Percentiles rank a stretch among this genome's conserved stretches.
Conservation (phyloP, 2,888 invertebrate species). For the Hirtodrosophila cameraria region DNA sequence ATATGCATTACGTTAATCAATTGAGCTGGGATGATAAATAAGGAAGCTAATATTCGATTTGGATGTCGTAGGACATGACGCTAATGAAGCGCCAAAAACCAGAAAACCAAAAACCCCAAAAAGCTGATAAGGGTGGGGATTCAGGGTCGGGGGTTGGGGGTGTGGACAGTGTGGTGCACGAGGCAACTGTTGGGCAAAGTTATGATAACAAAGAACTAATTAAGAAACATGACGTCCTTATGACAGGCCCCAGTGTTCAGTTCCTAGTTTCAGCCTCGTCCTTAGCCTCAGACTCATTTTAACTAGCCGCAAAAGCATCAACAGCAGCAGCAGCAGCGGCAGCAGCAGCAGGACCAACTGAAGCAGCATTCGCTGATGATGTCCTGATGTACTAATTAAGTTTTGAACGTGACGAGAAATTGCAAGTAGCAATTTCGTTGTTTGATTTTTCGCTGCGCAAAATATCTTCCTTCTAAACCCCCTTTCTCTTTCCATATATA, state of each 20-base stretch:
- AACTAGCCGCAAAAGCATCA: neutral
- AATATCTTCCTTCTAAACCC: slow-evolving; percentile 16
- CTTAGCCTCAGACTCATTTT: neutral
- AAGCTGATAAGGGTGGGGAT: slow-evolving; percentile 9
- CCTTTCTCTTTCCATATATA: slow-evolving; percentile 15
- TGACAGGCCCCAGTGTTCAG: slow-evolving; percentile 48
- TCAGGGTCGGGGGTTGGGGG: slow-evolving; percentile 14
- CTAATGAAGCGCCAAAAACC: slow-evolving; percentile 56
- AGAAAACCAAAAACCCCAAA: slow-evolving; percentile 7
- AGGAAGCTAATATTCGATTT: slow-evolving; percentile 12
- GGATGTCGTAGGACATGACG: slow-evolving; percentile 14
- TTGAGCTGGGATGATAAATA: slow-evolving; percentile 10
- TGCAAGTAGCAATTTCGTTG: slow-evolving; percentile 78
- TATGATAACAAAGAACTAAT: slow-evolving; percentile 79
- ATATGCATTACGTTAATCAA: slow-evolving; percentile 32
- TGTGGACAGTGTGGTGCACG: slow-evolving; percentile 18
- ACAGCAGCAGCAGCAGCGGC: slow-evolving; percentile 1
- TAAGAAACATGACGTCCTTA: slow-evolving; percentile 78
- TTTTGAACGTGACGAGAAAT: slow-evolving; percentile 79
- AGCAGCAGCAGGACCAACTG: slow-evolving; percentile 6
- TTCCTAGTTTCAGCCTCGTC: neutral
- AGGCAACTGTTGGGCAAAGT: slow-evolving; percentile 47
- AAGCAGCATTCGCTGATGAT: slow-evolving; percentile 58
- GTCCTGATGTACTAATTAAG: slow-evolving; percentile 80
- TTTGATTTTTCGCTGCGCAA: slow-evolving; percentile 69